Evolutionary conservation across 2,888 invertebrate genomes (phyloP), one percentile per base, ranked within the genome.

Genomic region (Philaethria dido): DNA sequence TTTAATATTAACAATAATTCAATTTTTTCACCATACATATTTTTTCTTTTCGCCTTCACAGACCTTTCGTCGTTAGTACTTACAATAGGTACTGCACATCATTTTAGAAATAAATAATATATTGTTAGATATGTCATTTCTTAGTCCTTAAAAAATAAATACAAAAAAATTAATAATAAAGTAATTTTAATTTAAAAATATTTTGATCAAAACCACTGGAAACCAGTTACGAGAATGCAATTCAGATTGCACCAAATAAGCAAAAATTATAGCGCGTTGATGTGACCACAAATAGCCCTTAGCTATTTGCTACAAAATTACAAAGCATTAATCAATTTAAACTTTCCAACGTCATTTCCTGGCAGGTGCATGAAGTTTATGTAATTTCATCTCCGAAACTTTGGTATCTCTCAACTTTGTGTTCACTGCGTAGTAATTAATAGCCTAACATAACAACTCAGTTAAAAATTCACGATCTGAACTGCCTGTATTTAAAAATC

Each of bases 261-360:
- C 69, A 63, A 69, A 68, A 69, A 66, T 69, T 66, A 69, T 52
- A 36, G 9, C n/a, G 22, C 57, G 55, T 52, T 59, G 68, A 66
- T 47, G 64, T 64, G 69, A 71, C 70, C 70, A 65, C 70, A 70
- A 68, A 68, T 70, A 42, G 62, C 62, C 69, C 52, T 69, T 68
- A 68, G 64, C 60, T 66, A 60, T 66, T 42, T 55, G 50, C 60
- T n/a, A 62, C 66, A 62, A 64, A 69, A 70, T 66, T 67, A 66
- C 67, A 67, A 67, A 71, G 67, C 62, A 62, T 48, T 71, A 72
- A 59, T 68, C 63, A 67, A 60, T 60, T 45, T 67, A 55, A 62
- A 44, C 62, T 65, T 62, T 68, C 62, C 29, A 68, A 66, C 70
- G 48, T 66, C 55, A 68, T 69, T 70, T 64, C 66, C 69, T 59